phyloP scores from a whole-genome alignment of 2,113 vertebrate species.

The Motacilla tschutschensis region DNA sequence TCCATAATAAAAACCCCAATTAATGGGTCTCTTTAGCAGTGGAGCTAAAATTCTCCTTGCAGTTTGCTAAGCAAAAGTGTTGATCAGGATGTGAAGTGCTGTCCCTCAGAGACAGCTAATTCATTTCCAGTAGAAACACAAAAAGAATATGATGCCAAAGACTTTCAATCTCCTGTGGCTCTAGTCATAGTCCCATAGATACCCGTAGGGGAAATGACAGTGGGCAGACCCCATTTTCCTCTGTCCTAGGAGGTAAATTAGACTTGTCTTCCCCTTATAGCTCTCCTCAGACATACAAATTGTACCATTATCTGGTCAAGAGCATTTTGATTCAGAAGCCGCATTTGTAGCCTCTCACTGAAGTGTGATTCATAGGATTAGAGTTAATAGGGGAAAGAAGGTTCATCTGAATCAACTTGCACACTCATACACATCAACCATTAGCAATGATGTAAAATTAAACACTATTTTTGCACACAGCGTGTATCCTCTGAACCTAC shows the following conservation, averaged over 20 bases:
- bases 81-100: background rate
- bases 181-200: background rate
- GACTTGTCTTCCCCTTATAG: background rate
- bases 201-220: background rate
- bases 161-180: background rate
- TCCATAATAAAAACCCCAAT: background rate
- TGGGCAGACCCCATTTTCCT: background rate
- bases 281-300: background rate
- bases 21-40: background rate
- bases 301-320: background rate
- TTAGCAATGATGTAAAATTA: background rate
- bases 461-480: background rate
- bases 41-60: background rate
- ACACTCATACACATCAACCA: background rate
- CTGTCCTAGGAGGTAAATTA: background rate
- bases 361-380: background rate
- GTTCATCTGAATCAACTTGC: background rate
- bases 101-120: background rate
- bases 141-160: background rate
- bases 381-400: background rate
- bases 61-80: background rate
- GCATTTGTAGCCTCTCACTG: background rate
- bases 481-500: rapidly evolving
- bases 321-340: background rate
- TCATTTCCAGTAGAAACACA: background rate